These are phyloP conservation scores for Tipula vernalis DNA, from an alignment of 2,888 invertebrate genomes.

Conservation along the genomic window DNA sequence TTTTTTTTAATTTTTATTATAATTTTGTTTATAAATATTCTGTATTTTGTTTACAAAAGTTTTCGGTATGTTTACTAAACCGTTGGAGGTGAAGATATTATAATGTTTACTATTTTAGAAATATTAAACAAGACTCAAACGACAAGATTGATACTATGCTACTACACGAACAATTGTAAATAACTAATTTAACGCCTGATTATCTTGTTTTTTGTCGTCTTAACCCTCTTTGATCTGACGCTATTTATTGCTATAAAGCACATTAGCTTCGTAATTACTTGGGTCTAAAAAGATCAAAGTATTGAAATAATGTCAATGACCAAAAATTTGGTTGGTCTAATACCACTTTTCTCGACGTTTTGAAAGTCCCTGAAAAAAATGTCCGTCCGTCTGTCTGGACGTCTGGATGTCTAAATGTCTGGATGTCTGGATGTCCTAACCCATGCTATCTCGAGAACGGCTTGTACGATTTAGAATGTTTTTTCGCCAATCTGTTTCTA, in stretches of 20 bases:
- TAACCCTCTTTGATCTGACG: not conserved
- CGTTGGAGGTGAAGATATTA: not conserved
- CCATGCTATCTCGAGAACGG: no score
- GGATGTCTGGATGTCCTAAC: no score
- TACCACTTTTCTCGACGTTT: no score
- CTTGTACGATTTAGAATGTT: no score
- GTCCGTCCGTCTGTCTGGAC: no score
- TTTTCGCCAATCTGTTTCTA: no score
- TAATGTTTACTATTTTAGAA: not conserved
- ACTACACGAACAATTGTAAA: not conserved
- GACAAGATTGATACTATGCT: not conserved
- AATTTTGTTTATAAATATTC: conserved; percentile 4
- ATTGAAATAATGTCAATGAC: no score
- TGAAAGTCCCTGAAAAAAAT: no score
- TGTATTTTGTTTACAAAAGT: not conserved
- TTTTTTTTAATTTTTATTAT: not conserved
- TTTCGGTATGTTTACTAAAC: not conserved
- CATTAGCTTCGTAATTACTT: not conserved
- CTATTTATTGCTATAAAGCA: not conserved
- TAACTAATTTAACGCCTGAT: not conserved
- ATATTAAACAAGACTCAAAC: not conserved
- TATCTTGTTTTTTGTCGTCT: not conserved
- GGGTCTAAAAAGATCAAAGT: no score
- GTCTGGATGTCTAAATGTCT: no score
- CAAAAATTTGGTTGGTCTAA: no score